A percentile compares a stretch with the other conserved stretches of the same genome.
These are phyloP conservation scores for Homalodisca vitripennis DNA, from an alignment of 1,140 invertebrate species.

Conservation along the genomic window DNA sequence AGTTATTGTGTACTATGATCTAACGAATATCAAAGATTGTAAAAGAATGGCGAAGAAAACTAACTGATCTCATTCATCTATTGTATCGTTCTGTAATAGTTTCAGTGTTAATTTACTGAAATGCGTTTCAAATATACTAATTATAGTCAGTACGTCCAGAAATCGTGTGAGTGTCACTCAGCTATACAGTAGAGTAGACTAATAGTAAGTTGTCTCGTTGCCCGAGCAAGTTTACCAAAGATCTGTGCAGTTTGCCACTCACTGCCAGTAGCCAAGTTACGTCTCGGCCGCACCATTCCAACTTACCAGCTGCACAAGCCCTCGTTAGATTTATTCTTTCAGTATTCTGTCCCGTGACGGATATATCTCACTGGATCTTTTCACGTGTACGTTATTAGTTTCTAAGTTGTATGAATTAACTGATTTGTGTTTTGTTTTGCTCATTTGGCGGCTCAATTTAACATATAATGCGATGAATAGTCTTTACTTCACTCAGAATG, in stretches of 20 bases:
- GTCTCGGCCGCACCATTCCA: not conserved
- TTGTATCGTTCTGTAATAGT: too few species aligned
- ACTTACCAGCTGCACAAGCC: not conserved
- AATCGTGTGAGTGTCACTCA: not conserved
- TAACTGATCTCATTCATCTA: too few species aligned
- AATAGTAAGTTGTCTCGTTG: not conserved
- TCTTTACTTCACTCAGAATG: too few species aligned
- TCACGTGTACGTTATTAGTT: not conserved
- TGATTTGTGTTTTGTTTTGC: not conserved
- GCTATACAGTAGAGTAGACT: not conserved
- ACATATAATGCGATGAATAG: not conserved
- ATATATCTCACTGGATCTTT: not conserved
- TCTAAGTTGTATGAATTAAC: not conserved
- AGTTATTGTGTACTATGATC: too few species aligned
- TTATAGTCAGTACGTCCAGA: not conserved
- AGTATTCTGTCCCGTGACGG: constrained; percentile 10
- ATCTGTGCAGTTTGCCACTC: constrained; percentile 17
- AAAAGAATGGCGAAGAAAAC: not conserved
- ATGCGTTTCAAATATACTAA: not conserved
- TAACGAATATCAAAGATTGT: too few species aligned
- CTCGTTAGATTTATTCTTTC: not conserved
- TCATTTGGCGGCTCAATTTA: not conserved
- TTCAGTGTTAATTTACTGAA: too few species aligned
- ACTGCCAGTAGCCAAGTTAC: constrained; percentile 18
- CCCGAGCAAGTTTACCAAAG: constrained; percentile 6